Evolutionary conservation across 2,113 vertebrate species (phyloP).

Genomic region (Megaceryle torquata): DNA sequence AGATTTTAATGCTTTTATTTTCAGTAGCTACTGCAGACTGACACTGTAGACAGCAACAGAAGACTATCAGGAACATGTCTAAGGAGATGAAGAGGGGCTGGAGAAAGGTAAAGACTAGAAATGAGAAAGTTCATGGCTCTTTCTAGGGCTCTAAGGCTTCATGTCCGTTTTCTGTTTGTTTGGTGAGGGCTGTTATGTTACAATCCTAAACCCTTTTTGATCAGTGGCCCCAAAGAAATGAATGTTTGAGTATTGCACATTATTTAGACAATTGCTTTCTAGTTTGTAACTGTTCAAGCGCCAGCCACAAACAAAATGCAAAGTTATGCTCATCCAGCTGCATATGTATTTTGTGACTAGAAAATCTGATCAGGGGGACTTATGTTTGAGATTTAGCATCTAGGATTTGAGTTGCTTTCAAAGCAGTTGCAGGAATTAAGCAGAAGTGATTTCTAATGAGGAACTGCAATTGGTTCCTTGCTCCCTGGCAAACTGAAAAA

Average conservation of each 20-base stretch:
- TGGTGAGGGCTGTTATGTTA: background rate
- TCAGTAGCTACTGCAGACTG: background rate
- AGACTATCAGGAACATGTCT: background rate
- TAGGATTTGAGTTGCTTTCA: background rate
- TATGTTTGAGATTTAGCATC: background rate
- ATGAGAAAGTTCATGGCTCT: background rate
- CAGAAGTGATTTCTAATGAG: conserved; percentile 21
- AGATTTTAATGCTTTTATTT: background rate
- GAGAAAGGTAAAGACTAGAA: background rate
- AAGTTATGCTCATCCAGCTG: background rate
- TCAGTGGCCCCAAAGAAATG: background rate
- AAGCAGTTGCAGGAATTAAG: background rate
- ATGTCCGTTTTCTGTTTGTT: background rate
- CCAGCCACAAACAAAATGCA: background rate
- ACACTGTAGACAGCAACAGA: background rate
- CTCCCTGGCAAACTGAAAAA: background rate
- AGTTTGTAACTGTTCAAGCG: background rate
- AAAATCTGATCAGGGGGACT: background rate
- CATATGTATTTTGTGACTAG: background rate
- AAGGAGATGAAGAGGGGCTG: background rate
- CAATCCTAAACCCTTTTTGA: background rate
- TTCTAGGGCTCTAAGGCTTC: background rate
- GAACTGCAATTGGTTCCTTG: background rate
- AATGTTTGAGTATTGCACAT: background rate
- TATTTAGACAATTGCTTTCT: background rate